A percentile compares a stretch with the other conserved stretches of the same genome.
Evolutionary conservation across 2,113 vertebrate species (phyloP).

Genomic region (Corythoichthys intestinalis): DNA sequence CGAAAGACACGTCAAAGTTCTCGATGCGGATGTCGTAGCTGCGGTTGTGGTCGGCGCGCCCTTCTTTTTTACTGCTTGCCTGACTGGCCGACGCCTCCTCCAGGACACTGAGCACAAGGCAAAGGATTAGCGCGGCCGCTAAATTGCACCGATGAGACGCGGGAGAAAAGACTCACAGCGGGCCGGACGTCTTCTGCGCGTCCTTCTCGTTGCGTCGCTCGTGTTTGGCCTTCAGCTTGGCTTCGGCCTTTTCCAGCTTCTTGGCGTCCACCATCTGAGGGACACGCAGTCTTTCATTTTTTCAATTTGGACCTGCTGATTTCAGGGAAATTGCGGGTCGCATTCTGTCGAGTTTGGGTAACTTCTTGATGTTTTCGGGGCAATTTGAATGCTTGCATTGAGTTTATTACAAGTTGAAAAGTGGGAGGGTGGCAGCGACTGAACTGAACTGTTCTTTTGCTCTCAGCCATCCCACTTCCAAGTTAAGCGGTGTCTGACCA

Average conservation of each 20-base stretch:
- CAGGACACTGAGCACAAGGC: constrained; percentile 73
- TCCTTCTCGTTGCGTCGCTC: constrained; percentile 88
- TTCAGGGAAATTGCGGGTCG: no score
- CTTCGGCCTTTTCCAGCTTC: constrained; percentile 95
- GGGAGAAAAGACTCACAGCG: constrained; percentile 55
- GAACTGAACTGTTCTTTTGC: no score
- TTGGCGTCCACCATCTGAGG: constrained; percentile 86
- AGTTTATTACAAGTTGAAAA: no score
- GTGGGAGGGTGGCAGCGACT: no score
- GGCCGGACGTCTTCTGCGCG: constrained; percentile 69
- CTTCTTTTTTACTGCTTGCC: constrained; percentile 94
- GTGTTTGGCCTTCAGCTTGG: constrained; percentile 91
- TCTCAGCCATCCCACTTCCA: no score
- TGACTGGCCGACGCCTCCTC: constrained; percentile 98
- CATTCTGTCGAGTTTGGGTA: no score
- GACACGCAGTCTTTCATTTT: not conserved
- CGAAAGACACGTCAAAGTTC: constrained; percentile 97
- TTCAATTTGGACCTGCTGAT: no score
- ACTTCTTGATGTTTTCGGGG: no score
- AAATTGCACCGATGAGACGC: not conserved
- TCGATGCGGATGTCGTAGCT: constrained; percentile 95
- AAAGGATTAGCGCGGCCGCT: no score
- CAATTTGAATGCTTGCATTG: no score
- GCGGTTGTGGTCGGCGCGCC: constrained; percentile 87
- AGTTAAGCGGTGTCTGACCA: no score